Evolutionary conservation across 2,113 vertebrate species (phyloP), one percentile per base, ranked within the genome.

Genomic region (Elaphurus davidianus): DNA sequence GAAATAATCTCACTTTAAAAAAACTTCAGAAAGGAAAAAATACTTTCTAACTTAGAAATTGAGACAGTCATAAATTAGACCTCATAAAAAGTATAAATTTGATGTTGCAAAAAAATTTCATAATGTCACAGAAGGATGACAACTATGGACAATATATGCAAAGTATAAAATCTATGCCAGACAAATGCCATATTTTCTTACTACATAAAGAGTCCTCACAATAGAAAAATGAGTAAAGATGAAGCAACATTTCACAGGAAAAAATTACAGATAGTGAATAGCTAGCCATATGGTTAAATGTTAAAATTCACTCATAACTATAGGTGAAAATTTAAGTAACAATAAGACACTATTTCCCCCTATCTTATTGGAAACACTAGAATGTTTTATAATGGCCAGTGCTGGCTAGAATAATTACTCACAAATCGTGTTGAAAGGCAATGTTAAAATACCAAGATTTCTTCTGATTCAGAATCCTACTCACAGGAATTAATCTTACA

Each of bases 51-150:
- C 7, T 45, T 25, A 85, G n/a, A 88, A 87, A 25, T 11, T 71
- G 55, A 1, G 57, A 86, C 71, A 50, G 40, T 59, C 10, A 36
- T 79, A 94, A 94, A 59, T 45, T 91, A 13, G 33, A 50, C 1
- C 59, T 76, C 23, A 90, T 57, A 52, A 91, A 94, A 85, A 91
- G 27, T 95, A 50, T 6, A 86, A 76, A 7, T 87, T 97, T 91
- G 60, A 17, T 79, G 91, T 71, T 57, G 28, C 8, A 84, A 84
- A 74, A 87, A 83, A n/a, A 16, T 28, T 92, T 85, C 15, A 89
- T 19, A 50, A 21, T 62, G 74, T 59, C 40, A 60, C n/a, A 96
- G 91, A 94, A 97, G 94, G 71, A 94, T 95, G 76, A 83, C 54
- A 94, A 81, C 16, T 45, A 1, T 67, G 43, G 40, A 91, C 96